Evolutionary conservation across 1,140 invertebrate genomes (phyloP), one percentile per base, ranked within the genome.

Genomic region (Monomorium pharaonis): DNA sequence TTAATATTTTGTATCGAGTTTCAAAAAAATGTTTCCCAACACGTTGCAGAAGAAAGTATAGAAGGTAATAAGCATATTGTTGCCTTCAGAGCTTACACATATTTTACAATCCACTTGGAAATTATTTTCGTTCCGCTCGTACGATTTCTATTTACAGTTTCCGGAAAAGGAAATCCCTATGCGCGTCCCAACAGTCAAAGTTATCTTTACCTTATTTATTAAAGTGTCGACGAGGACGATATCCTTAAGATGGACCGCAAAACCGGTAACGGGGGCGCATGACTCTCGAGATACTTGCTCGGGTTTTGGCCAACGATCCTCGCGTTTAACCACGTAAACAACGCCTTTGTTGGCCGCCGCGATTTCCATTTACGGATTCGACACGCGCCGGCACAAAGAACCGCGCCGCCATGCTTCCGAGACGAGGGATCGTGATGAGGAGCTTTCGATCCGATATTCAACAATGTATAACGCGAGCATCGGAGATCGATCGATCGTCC

Each of bases 291-390:
- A 89, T 72, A 62, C 42, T 83, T 44, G 65, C 10, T 54, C 47
- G 21, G 49, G 42, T 74, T 72, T 47, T 54, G 72, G n/a, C 58
- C 87, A 51, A 75, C 78, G 88, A 89, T 89, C 87, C 87, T 89
- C 75, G 89, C 93, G 91, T 94, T 94, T 94, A 94, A 93, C 91
- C 93, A 92, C 90, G 92, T 93, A 94, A 95, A 94, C 94, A 94
- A 93, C 90, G 88, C 85, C 93, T 94, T 94, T 94, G 92, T 93
- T 89, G 85, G 74, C 87, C 74, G 91, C 91, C 92, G 90, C 93
- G 90, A 94, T 94, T 94, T 94, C 92, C 93, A 94, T 95, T 94
- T 94, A 93, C 90, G 78, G 67, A 94, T 95, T 94, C 92, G 94
- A 90, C 86, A 93, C 92, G 94, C 88, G 92, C 85, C 72, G 76